Conservation (phyloP, 2,113 vertebrate species). For the Odontophorus gujanensis region DNA sequence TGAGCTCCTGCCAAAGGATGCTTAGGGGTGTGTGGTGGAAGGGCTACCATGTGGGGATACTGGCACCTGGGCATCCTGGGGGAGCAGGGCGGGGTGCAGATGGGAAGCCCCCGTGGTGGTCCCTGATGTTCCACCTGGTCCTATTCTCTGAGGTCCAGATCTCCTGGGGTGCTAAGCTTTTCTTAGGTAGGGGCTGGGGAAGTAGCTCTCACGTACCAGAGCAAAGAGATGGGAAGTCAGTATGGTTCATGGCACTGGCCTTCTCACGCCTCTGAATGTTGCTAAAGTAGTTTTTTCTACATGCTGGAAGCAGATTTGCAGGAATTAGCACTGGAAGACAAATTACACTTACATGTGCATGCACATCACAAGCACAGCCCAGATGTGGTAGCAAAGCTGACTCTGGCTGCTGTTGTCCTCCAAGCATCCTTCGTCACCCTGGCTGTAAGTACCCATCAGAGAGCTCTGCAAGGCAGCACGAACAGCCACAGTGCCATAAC, state of each 20-base stretch:
- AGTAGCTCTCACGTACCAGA: rapidly evolving
- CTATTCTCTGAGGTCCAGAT: not conserved
- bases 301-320: not conserved
- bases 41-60: not conserved
- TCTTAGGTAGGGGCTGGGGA: not conserved
- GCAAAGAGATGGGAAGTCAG: not conserved
- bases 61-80: not conserved
- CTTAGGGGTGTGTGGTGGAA: not conserved
- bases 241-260: not conserved
- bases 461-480: not conserved
- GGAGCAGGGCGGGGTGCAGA: not conserved
- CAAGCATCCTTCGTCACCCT: not conserved
- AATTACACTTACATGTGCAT: not conserved
- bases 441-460: not conserved
- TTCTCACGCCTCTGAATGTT: not conserved
- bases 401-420: not conserved
- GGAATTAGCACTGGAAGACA: not conserved
- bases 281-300: not conserved
- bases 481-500: not conserved
- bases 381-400: not conserved
- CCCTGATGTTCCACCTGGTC: rapidly evolving
- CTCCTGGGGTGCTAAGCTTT: rapidly evolving
- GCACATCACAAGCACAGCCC: not conserved
- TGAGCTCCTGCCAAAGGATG: not conserved
- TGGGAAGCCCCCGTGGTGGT: not conserved